Evolutionary conservation across 2,797 vertebrate species (phyloP), one percentile per base, ranked within the genome.

Genomic region (Smutsia temminckii): DNA sequence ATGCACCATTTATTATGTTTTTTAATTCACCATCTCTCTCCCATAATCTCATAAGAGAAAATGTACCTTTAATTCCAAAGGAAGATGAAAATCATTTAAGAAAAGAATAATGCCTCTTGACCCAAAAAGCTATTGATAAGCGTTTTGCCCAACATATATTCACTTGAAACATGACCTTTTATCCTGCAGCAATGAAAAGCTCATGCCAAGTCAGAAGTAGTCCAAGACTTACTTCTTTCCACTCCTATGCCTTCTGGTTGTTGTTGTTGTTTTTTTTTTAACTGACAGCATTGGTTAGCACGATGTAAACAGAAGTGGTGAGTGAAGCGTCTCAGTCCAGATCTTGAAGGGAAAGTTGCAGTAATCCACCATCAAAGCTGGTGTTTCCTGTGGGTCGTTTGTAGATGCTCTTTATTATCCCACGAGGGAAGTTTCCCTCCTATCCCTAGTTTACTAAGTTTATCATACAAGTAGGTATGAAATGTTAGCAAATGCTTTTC

Each of bases 11-110:
- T 46, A 16, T 25, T 59, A 29, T 21, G 66, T 69, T 37, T 46
- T 89, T 59, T 7, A 89, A 46, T 81, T 34, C 16, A 8, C 29
- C 42, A 59, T 66, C 25, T 95, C 29, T 89, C 42, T 40, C 77
- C 49, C 55, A 32, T 59, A 11, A 40, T 95, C 64, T 72, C 42
- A 63, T 88, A 80, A 83, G 93, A 92, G 85, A 94, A 88, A 93
- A 66, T 61, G 11, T 21, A 71, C 29, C 11, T 69, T 81, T 61
- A 78, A 71, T 77, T 94, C 17, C 64, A 84, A 71, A 96, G 34
- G 49, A 92, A 6, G 64, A 61, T 21, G 29, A 79, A 20, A 37
- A 86, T 75, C 74, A 63, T 40, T 64, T 57, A 57, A 87, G 63
- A 13, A 46, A 51, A 61, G 57, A 66, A 53, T 5, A 66, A 32